phyloP scores from a whole-genome alignment of 1,140 invertebrate genomes.

The Pogonomyrmex barbatus region DNA sequence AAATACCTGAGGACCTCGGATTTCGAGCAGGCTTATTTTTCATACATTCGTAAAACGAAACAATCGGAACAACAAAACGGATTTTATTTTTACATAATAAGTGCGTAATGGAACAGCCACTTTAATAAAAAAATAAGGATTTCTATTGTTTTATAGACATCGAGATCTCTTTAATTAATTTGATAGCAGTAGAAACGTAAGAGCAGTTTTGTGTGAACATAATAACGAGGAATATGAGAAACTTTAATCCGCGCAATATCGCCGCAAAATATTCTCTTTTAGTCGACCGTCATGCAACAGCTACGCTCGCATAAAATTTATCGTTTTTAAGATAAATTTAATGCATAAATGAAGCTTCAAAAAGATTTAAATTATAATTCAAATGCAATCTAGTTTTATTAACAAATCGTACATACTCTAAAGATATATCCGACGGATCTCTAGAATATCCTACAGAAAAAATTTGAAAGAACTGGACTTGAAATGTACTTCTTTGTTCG shows the following conservation, averaged over 20 bases:
- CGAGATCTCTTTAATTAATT: slow-evolving; percentile 25
- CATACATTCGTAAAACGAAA: neutral
- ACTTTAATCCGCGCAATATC: slow-evolving; percentile 48
- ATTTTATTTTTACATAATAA: neutral
- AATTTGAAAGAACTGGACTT: slow-evolving; percentile 20
- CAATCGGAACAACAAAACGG: neutral
- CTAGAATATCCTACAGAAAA: neutral
- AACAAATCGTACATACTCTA: slow-evolving; percentile 1
- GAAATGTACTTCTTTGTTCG: neutral
- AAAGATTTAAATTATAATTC: slow-evolving; percentile 41
- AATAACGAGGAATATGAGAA: slow-evolving; percentile 35
- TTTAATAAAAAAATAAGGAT: slow-evolving; percentile 26
- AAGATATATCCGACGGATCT: neutral
- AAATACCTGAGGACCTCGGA: neutral
- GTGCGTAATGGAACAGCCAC: neutral
- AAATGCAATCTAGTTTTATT: neutral
- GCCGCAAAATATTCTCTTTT: slow-evolving; percentile 31
- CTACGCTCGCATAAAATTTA: slow-evolving; percentile 19
- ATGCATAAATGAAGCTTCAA: slow-evolving; percentile 1
- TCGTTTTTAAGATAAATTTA: slow-evolving; percentile 44
- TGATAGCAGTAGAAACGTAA: slow-evolving; percentile 38
- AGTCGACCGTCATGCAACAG: slow-evolving; percentile 19
- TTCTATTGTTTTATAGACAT: slow-evolving; percentile 4
- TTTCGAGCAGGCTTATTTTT: neutral
- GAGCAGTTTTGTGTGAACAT: slow-evolving; percentile 34